phyloP scores from a whole-genome alignment of 2,888 invertebrate species.

The Epirrita christyi region DNA sequence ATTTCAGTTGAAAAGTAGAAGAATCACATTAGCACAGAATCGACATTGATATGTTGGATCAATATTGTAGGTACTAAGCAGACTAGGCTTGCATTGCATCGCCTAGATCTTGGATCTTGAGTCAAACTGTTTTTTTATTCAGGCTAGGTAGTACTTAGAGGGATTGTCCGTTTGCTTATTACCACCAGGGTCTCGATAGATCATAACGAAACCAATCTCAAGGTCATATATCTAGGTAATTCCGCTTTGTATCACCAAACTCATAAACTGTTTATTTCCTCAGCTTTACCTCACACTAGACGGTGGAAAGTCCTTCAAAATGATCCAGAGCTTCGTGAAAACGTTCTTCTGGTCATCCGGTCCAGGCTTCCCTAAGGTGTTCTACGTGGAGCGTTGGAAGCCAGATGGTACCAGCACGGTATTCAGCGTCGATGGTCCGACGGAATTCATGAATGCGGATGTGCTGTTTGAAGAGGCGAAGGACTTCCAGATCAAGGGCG shows the following conservation, averaged over 20 bases:
- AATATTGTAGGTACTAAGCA: too few relatives aligned
- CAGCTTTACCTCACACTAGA: slow-evolving; percentile 91
- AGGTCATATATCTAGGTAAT: background rate
- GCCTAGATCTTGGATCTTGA: too few relatives aligned
- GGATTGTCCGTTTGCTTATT: too few relatives aligned
- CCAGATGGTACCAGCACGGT: slow-evolving; percentile 87
- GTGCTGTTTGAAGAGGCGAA: slow-evolving; percentile 88
- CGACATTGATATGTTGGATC: too few relatives aligned
- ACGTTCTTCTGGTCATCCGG: slow-evolving; percentile 90
- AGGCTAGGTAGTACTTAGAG: too few relatives aligned
- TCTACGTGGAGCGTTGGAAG: slow-evolving; percentile 89
- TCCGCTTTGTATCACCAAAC: background rate
- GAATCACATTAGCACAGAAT: too few relatives aligned
- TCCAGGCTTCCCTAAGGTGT: slow-evolving; percentile 72
- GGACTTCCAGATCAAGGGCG: slow-evolving; percentile 93
- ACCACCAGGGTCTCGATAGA: too few relatives aligned
- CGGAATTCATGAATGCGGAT: slow-evolving; percentile 78
- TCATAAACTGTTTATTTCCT: slow-evolving; percentile 7
- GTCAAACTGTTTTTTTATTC: too few relatives aligned
- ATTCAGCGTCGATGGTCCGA: slow-evolving; percentile 86
- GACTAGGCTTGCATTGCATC: too few relatives aligned
- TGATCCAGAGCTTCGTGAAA: slow-evolving; percentile 90
- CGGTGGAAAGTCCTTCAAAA: slow-evolving; percentile 89
- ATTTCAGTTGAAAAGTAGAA: too few relatives aligned
- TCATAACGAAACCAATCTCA: too few relatives aligned